A percentile compares a stretch with the other conserved stretches of the same genome.
These are phyloP conservation scores for Arbacia lixula DNA, from an alignment of 53 echinoderm and acorn worm species.

Conservation along the genomic window DNA sequence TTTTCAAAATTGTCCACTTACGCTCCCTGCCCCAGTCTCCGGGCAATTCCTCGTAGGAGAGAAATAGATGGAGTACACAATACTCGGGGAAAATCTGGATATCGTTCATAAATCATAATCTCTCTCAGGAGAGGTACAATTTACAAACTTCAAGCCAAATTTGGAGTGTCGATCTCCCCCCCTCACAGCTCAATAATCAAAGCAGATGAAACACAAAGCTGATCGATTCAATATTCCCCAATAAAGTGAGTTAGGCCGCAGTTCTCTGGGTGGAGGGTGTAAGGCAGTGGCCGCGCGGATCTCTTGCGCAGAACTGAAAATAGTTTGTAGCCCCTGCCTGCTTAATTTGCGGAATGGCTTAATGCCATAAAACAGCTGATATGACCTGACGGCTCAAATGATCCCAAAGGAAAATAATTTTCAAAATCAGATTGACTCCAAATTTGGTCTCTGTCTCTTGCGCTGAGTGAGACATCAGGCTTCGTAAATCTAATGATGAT, in stretches of 20 bases:
- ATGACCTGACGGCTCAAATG: slow-evolving; percentile 42
- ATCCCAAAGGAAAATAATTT: slow-evolving; percentile 57
- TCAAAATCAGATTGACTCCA: slow-evolving; percentile 47
- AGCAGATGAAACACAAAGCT: slow-evolving; percentile 4
- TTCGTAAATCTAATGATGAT: slow-evolving; percentile 41
- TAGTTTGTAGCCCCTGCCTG: slow-evolving; percentile 37
- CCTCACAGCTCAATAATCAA: neutral
- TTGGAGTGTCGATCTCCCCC: slow-evolving; percentile 2
- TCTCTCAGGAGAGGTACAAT: slow-evolving; percentile 14
- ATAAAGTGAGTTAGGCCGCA: neutral
- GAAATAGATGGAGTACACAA: neutral
- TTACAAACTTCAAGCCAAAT: slow-evolving; percentile 51
- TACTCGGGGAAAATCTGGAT: slow-evolving; percentile 42
- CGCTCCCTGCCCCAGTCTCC: slow-evolving; percentile 41
- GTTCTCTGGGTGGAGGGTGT: neutral
- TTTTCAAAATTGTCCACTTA: slow-evolving; percentile 61
- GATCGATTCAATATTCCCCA: slow-evolving; percentile 15
- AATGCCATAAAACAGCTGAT: slow-evolving; percentile 48
- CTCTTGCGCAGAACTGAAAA: slow-evolving; percentile 25
- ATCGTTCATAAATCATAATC: slow-evolving; percentile 63
- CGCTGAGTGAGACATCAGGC: slow-evolving; percentile 31
- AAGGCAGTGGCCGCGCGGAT: neutral
- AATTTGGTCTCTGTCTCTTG: too few species aligned
- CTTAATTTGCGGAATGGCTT: slow-evolving; percentile 34
- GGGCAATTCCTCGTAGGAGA: slow-evolving; percentile 17